Conservation (phyloP, 2,888 invertebrate genomes). For the Melinopterus prodromus region DNA sequence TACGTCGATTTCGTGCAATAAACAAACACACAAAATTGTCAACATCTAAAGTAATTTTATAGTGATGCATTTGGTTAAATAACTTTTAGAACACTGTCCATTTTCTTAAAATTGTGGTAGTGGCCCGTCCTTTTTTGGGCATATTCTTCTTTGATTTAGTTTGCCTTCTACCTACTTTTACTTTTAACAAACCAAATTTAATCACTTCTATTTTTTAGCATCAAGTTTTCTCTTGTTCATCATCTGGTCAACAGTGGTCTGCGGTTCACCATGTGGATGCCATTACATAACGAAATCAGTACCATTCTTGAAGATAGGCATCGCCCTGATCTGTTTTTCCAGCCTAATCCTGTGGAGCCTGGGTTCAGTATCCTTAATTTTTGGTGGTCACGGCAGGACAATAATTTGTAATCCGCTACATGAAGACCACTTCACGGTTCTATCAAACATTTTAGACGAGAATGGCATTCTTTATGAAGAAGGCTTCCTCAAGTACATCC, state of each 20-base stretch:
- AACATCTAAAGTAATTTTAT: no score
- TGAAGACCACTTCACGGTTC: slow-evolving; percentile 26
- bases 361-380: slow-evolving; percentile 29
- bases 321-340: slow-evolving; percentile 19
- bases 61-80: no score
- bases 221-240: slow-evolving; percentile 23
- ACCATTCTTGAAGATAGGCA: slow-evolving; percentile 21
- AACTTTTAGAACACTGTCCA: no score
- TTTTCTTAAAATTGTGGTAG: no score
- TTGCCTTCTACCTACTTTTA: no score
- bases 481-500: slow-evolving; percentile 28
- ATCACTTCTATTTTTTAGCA: slow-evolving; percentile 23
- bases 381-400: slow-evolving; percentile 33
- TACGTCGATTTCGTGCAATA: no score
- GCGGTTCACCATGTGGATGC: slow-evolving; percentile 34
- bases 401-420: slow-evolving; percentile 31
- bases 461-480: slow-evolving; percentile 28
- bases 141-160: no score
- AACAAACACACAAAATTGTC: no score
- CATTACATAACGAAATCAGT: slow-evolving; percentile 29
- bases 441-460: slow-evolving; percentile 32
- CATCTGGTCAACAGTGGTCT: slow-evolving; percentile 29
- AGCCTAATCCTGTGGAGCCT: slow-evolving; percentile 27
- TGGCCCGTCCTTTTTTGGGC: no score
- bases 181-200: neutral